Conservation (phyloP, 2,113 vertebrate genomes). For the Phalacrocorax brasilianus region DNA sequence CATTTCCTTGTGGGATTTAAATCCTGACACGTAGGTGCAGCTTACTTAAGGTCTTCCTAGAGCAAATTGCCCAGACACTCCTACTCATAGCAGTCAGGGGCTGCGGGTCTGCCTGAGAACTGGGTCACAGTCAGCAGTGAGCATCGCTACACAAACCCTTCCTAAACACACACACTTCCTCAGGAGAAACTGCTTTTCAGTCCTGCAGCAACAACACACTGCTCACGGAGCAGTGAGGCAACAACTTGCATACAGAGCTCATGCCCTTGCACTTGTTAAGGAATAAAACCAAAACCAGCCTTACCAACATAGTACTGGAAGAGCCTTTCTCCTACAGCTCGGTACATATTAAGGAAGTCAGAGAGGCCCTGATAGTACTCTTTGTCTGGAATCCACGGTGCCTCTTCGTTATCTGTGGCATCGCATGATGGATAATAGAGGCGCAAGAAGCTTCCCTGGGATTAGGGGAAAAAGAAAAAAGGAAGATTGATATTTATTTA, state of each 20-base stretch:
- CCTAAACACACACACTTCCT: not conserved
- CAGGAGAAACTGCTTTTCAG: not conserved
- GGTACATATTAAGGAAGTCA: conserved; percentile 86
- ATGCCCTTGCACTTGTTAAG: not conserved
- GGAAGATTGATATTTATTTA: not conserved
- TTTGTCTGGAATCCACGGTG: conserved; percentile 85
- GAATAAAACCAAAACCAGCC: conserved; percentile 3
- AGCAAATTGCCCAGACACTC: not conserved
- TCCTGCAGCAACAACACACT: not conserved
- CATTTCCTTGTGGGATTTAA: not conserved
- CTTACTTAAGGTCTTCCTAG: not conserved
- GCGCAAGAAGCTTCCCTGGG: conserved; percentile 88
- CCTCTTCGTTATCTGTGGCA: conserved; percentile 58
- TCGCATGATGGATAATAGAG: conserved; percentile 89
- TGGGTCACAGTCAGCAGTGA: not conserved
- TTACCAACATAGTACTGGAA: conserved; percentile 87
- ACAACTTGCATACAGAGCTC: not conserved
- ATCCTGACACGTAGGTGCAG: not conserved
- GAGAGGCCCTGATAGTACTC: conserved; percentile 91
- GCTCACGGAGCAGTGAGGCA: not conserved
- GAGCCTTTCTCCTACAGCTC: conserved; percentile 76
- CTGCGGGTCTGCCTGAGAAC: not conserved
- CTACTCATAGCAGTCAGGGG: not conserved
- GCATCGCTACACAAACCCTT: not conserved
- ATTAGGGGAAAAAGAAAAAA: not conserved